Percentiles rank a stretch among this genome's conserved stretches.
Evolutionary conservation across 2,888 invertebrate species (phyloP).

Genomic region (Halictus ligatus): DNA sequence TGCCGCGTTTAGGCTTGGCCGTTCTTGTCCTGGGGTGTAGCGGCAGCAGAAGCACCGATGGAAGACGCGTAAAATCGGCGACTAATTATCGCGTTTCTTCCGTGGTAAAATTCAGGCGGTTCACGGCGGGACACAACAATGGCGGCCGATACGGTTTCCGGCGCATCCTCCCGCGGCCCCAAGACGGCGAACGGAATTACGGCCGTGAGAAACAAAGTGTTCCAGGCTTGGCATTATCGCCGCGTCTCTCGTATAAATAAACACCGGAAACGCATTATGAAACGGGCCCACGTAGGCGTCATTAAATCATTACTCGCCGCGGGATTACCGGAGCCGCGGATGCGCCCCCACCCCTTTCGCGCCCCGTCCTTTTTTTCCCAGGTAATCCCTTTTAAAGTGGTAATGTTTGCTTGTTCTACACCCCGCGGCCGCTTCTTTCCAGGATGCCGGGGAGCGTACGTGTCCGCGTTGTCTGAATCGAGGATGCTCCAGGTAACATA

Average conservation of each 20-base stretch:
- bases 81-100: constrained; percentile 50
- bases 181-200: constrained; percentile 49
- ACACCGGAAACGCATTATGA: constrained; percentile 57
- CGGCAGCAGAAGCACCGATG: too few species aligned
- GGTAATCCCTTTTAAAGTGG: constrained; percentile 30
- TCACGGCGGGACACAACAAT: constrained; percentile 12
- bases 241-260: constrained; percentile 40
- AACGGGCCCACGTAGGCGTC: constrained; percentile 50
- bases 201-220: constrained; percentile 63
- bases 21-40: neutral
- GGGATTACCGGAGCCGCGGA: constrained; percentile 31
- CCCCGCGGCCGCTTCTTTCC: neutral
- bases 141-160: constrained; percentile 30
- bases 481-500: constrained; percentile 12
- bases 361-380: constrained; percentile 30
- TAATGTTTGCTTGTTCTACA: neutral
- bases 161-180: constrained; percentile 15
- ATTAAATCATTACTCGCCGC: constrained; percentile 55
- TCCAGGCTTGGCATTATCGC: constrained; percentile 40
- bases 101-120: constrained; percentile 48
- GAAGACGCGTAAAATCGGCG: constrained; percentile 29
- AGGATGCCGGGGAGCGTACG: neutral
- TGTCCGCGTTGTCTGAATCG: neutral
- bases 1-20: neutral
- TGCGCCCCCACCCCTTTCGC: neutral